Base-by-base conservation (phyloP, 2,113 vertebrate genomes). In the Puntigrus tetrazona region DNA sequence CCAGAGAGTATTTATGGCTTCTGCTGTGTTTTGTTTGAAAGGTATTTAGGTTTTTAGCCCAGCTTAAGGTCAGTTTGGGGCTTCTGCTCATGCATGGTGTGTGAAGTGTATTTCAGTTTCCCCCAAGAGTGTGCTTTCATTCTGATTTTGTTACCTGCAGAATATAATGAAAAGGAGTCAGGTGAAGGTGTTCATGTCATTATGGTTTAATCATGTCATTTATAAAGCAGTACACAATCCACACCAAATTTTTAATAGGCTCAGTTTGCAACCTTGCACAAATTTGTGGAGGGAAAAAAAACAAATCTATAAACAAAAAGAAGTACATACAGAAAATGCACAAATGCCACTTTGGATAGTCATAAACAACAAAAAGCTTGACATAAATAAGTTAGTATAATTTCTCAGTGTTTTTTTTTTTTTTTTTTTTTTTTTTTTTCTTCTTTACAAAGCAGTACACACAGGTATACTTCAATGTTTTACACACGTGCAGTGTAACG, bases 311-410 rank as follows among this genome's bases (percentile, higher is more conserved):
- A 95, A n/a, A n/a, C n/a, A n/a, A 94, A 96, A 91, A 91, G 94
- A 94, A 95, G 91, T 95, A 95, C 95, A 95, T 96, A 96, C 94
- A 97, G 94, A 95, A 80, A 95, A 96, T 94, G 95, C 94, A 96
- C 92, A 96, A 91, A 94, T 87, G 94, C 95, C 93, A 92, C 95
- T 98, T 98, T 97, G 96, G 96, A 95, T 96, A 94, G 89, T 92
- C 93, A 90, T 91, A 94, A 93, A 95, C 90, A 93, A 92, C 79
- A 93, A 95, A 94, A 95, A 95, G 94, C 88, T 94, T 90, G 94
- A 97, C 96, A 98, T 98, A 98, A 99, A 99, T 98, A 99, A 99
- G 95, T 99, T 98, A 98, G 96, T 98, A 96, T 95, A 96, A 95
- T 96, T 96, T 97, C 95, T 98, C 97, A 98, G 97, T 98, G 96